These are phyloP conservation scores for Hemithea aestivaria DNA, from an alignment of 2,888 invertebrate genomes.

Conservation along the genomic window DNA sequence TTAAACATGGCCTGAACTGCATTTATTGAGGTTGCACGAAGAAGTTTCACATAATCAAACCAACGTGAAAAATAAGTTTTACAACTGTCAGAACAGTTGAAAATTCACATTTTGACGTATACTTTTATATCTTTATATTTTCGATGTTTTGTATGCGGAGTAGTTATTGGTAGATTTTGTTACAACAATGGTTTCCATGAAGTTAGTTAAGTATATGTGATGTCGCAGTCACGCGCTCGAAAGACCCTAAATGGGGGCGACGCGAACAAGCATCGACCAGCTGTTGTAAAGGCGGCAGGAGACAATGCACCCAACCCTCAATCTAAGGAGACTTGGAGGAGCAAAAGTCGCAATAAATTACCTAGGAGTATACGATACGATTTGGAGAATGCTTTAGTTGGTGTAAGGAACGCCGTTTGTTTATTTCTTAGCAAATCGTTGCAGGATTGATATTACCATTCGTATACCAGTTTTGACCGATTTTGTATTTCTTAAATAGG, in stretches of 20 bases:
- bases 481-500: no score
- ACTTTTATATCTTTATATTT: slow-evolving; percentile 45
- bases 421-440: slow-evolving; percentile 13
- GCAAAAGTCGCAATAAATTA: slow-evolving; percentile 48
- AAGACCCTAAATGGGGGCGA: slow-evolving; percentile 29
- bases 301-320: slow-evolving; percentile 24
- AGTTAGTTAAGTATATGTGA: slow-evolving; percentile 24
- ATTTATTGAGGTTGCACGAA: slow-evolving; percentile 8
- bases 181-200: slow-evolving; percentile 23
- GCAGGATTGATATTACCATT: no score
- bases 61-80: slow-evolving; percentile 17
- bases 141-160: slow-evolving; percentile 37
- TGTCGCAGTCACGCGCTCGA: slow-evolving; percentile 42
- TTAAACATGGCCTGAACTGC: no score
- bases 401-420: slow-evolving; percentile 43
- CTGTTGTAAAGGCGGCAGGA: slow-evolving; percentile 29
- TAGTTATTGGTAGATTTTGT: slow-evolving; percentile 24
- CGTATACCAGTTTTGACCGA: no score
- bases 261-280: slow-evolving; percentile 15
- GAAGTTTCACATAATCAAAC: slow-evolving; percentile 8
- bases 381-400: slow-evolving; percentile 64
- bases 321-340: slow-evolving; percentile 29
- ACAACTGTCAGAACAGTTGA: slow-evolving; percentile 41
- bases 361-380: slow-evolving; percentile 60
- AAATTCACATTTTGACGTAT: slow-evolving; percentile 38